Evolutionary conservation across 2,888 invertebrate genomes (phyloP).

Genomic region (Ophion ventricosus): DNA sequence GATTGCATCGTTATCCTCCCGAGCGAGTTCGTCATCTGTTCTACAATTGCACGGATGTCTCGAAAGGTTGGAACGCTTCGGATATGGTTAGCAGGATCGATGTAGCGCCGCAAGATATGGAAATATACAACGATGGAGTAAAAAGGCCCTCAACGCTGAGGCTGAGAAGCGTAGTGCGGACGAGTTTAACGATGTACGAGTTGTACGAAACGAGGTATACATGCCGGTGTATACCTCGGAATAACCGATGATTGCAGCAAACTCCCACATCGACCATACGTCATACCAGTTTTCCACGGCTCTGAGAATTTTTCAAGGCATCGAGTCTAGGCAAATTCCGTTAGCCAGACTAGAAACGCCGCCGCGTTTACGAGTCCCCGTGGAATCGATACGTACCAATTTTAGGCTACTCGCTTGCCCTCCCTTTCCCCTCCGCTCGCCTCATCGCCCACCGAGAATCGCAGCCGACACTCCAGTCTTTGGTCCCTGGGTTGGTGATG

Average conservation of each 20-base stretch:
- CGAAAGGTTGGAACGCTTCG: background rate
- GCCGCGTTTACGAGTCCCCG: constrained; percentile 47
- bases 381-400: constrained; percentile 60
- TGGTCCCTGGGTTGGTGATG: background rate
- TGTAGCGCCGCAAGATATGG: background rate
- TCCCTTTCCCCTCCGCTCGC: background rate
- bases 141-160: background rate
- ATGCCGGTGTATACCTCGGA: background rate
- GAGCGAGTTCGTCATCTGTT: background rate
- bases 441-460: background rate
- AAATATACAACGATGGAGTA: background rate
- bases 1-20: background rate
- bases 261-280: constrained; percentile 64
- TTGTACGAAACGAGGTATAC: background rate
- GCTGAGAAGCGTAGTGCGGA: background rate
- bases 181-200: background rate
- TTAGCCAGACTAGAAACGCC: background rate
- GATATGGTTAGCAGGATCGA: background rate
- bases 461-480: background rate
- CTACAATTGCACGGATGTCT: background rate
- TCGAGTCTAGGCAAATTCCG: constrained; percentile 15
- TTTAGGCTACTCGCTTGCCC: constrained; percentile 44
- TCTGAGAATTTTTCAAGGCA: background rate
- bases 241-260: background rate
- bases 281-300: constrained; percentile 30